Conservation (phyloP, 2,888 invertebrate species). For the Leucophenga montana region DNA sequence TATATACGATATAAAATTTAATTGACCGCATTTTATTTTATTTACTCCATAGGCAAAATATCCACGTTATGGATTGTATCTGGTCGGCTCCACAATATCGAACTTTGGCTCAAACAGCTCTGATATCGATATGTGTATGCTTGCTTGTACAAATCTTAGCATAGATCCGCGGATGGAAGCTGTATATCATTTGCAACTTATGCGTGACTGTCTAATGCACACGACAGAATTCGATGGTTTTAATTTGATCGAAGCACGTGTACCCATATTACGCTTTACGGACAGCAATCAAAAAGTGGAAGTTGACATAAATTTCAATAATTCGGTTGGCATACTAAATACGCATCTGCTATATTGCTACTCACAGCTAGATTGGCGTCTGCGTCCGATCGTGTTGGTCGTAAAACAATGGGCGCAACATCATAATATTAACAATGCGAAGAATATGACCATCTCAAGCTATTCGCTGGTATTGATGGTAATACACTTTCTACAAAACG, state of each 20-base stretch:
- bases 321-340: conserved; percentile 95
- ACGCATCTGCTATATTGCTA: conserved; percentile 95
- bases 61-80: conserved; percentile 87
- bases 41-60: conserved; percentile 57
- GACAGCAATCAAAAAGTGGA: conserved; percentile 86
- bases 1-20: no score
- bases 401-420: conserved; percentile 96
- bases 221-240: conserved; percentile 70
- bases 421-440: conserved; percentile 96
- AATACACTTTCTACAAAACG: conserved; percentile 95
- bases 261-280: conserved; percentile 93
- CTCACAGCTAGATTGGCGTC: conserved; percentile 93
- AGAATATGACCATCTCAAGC: conserved; percentile 94
- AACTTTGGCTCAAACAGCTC: conserved; percentile 94
- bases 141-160: conserved; percentile 75
- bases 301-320: conserved; percentile 98
- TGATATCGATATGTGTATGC: conserved; percentile 97
- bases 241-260: conserved; percentile 92
- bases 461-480: conserved; percentile 98
- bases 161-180: conserved; percentile 85
- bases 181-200: conserved; percentile 65
- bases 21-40: no score
- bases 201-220: conserved; percentile 66
- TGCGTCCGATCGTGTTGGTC: conserved; percentile 91
- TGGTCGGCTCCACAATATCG: conserved; percentile 98